Evolutionary conservation across 2,888 invertebrate species (phyloP).

Genomic region (Eilema depressum): DNA sequence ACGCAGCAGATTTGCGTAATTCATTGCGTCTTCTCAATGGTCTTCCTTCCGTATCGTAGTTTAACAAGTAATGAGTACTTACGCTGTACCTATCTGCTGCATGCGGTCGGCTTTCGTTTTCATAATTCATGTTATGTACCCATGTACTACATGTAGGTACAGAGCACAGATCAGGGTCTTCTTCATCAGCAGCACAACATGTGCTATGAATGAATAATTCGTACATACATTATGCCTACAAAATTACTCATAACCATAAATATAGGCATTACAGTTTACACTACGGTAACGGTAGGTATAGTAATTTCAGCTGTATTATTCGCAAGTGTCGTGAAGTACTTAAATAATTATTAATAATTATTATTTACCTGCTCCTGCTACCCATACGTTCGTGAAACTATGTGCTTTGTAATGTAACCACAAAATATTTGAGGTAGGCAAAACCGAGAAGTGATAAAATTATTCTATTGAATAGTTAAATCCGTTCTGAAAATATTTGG

Average conservation of each 20-base stretch:
- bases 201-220: no score
- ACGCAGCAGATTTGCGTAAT: no score
- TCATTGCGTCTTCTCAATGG: no score
- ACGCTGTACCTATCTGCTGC: no score
- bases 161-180: no score
- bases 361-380: neutral
- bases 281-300: no score
- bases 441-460: neutral
- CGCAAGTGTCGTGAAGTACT: neutral
- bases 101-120: no score
- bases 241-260: neutral
- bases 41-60: no score
- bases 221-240: neutral
- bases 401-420: neutral
- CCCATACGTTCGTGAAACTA: constrained; percentile 1
- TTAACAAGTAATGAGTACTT: no score
- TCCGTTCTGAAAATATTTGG: neutral
- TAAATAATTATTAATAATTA: neutral
- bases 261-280: neutral
- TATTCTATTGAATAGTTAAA: neutral
- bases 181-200: no score
- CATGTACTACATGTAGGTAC: no score
- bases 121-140: no score
- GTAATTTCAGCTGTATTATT: neutral
- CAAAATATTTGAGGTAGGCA: neutral